Percentiles rank a stretch among this genome's conserved stretches.
Evolutionary conservation across 2,797 vertebrate genomes (phyloP).

Genomic region (Urosaurus nigricauda): DNA sequence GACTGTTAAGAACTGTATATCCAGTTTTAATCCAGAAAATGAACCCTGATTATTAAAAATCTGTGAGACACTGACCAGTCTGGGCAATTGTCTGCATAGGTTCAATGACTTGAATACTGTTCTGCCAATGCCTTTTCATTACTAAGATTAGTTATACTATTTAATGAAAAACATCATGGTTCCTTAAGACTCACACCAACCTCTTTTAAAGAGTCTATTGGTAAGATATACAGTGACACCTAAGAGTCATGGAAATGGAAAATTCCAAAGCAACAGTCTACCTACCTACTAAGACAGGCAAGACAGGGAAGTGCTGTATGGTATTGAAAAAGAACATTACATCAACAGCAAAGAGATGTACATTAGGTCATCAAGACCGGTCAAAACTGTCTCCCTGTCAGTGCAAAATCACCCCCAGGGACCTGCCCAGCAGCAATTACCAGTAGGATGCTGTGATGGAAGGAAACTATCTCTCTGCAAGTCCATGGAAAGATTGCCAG

Average conservation of each 20-base stretch:
- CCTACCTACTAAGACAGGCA: background rate
- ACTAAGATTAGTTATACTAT: background rate
- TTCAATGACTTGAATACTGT: background rate
- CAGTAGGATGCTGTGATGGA: background rate
- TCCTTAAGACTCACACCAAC: slow-evolving; percentile 4
- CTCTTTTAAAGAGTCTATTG: background rate
- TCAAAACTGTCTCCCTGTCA: background rate
- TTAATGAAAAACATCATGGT: background rate
- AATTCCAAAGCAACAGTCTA: background rate
- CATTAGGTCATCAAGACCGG: background rate
- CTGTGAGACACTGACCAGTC: background rate
- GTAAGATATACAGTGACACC: background rate
- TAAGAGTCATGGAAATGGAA: background rate
- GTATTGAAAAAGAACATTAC: background rate
- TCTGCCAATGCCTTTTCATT: background rate
- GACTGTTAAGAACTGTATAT: background rate
- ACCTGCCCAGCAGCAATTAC: background rate
- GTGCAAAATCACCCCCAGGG: background rate
- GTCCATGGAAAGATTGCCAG: too few species aligned
- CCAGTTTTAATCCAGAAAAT: background rate
- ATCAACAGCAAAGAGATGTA: background rate
- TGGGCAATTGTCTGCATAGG: too few species aligned
- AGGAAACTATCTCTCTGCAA: background rate
- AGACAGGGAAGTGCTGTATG: background rate
- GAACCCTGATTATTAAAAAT: background rate